Base-by-base conservation (phyloP, 2,113 vertebrate species). In the Anarrhichthys ocellatus region DNA sequence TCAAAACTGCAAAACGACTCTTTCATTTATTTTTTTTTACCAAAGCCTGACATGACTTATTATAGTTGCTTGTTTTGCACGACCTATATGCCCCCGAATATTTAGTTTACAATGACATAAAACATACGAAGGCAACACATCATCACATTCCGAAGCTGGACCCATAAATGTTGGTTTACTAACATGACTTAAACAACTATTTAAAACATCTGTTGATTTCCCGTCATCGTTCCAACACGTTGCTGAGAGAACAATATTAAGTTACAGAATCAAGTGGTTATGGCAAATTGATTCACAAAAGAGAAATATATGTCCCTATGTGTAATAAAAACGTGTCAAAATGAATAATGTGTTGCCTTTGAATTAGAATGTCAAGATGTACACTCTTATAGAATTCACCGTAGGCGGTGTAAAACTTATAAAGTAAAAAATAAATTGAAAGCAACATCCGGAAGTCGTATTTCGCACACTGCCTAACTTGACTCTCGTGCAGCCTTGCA, bases 401-500 rank as follows among this genome's bases (percentile, higher is more conserved):
- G 3, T 9, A 8, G 17, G 18, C 6, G 5, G 54, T 15, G 20
- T 24, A 9, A 70, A 50, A 14, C 5, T 9, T 34, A 32, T 46
- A 3, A 27, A 24, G 38, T n/a, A 13, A 34, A 3, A 40, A 44
- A 29, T 0, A 3, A 15, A 15, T 17, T 90, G 50, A 52, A 78
- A 76, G 36, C 5, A n/a, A 1, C 0, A 14, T 0, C 74, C 78
- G 89, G 93, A 88, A 81, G 73, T 78, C 0, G 1, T 0, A 0
- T 1, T 11, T 2, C 5, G 2, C 42, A 63, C 42, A 3, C 24
- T 48, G 0, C 0, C 7, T 5, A n/a, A 1, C 73, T 89, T 92
- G 84, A 76, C 78, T 2, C 11, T 8, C 29, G 50, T 32, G 63
- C 71, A 83, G 50, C 65, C 68, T 75, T 40, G 32, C 78, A 82